Evolutionary conservation across 2,797 vertebrate species (phyloP).

Genomic region (Podarcis siculus): DNA sequence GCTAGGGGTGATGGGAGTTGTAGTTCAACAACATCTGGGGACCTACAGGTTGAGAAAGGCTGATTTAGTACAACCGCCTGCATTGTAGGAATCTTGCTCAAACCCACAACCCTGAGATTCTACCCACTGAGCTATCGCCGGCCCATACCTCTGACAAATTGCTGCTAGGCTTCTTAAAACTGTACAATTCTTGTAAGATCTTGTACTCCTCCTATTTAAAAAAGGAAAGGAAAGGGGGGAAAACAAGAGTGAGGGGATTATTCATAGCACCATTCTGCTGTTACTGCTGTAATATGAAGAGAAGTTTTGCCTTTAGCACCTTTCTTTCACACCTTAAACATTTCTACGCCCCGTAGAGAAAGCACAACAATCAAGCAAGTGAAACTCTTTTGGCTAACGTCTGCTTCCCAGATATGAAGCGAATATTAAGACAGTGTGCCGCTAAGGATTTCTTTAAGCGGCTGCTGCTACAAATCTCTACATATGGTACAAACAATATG

Average conservation of each 20-base stretch:
- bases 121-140: too few species aligned
- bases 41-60: too few species aligned
- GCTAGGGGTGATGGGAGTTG: too few species aligned
- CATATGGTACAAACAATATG: not conserved
- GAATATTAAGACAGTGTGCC: too few species aligned
- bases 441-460: not conserved
- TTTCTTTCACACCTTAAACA: not conserved
- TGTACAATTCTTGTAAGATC: constrained; percentile 91
- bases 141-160: constrained; percentile 82
- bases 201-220: constrained; percentile 86
- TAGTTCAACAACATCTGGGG: too few species aligned
- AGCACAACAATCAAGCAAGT: not conserved
- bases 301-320: not conserved
- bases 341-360: not conserved
- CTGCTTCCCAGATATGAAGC: not conserved
- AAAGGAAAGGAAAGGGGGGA: constrained; percentile 22
- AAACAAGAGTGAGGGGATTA: not conserved
- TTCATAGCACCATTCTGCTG: not conserved
- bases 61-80: too few species aligned
- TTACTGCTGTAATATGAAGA: not conserved
- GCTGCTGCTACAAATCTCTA: not conserved
- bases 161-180: constrained; percentile 84
- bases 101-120: too few species aligned
- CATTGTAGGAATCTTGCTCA: too few species aligned
- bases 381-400: not conserved